These are phyloP conservation scores for Gymnobelideus leadbeateri DNA, from an alignment of 2,113 vertebrate species.

Conservation along the genomic window DNA sequence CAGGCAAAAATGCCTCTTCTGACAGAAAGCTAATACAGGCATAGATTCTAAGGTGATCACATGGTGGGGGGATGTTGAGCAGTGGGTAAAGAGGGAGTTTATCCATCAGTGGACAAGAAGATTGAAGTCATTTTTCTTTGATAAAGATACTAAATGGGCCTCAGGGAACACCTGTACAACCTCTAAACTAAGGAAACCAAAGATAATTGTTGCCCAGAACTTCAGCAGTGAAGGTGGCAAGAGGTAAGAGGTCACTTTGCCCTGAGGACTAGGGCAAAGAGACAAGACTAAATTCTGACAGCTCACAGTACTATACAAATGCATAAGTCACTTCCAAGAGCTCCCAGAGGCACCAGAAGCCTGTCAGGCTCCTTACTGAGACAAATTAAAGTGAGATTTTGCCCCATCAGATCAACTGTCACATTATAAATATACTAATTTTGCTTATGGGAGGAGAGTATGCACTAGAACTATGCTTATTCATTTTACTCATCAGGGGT, in stretches of 20 bases:
- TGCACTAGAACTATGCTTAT: constrained; percentile 57
- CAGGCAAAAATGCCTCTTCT: neutral
- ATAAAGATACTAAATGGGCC: constrained; percentile 2
- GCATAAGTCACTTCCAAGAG: constrained; percentile 30
- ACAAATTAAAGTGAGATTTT: constrained; percentile 50
- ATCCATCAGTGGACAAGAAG: too few relatives aligned
- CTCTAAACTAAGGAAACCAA: constrained; percentile 23
- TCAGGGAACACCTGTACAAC: neutral
- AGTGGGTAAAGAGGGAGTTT: neutral
- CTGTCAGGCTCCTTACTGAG: constrained; percentile 61
- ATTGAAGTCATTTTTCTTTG: constrained; percentile 10
- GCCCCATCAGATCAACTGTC: constrained; percentile 58
- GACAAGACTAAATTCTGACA: neutral
- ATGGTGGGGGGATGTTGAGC: neutral
- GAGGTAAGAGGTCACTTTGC: constrained; percentile 12
- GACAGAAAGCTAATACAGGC: neutral
- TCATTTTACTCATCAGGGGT: constrained; percentile 61
- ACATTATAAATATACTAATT: constrained; percentile 67
- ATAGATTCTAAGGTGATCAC: neutral
- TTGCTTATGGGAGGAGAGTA: neutral
- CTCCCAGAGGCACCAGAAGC: constrained; percentile 43
- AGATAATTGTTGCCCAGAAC: neutral
- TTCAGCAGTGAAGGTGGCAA: neutral
- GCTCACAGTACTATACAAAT: constrained; percentile 39
- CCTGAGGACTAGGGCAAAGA: neutral